These are phyloP conservation scores for Etheostoma cragini DNA, from an alignment of 2,113 vertebrate species.

Conservation along the genomic window DNA sequence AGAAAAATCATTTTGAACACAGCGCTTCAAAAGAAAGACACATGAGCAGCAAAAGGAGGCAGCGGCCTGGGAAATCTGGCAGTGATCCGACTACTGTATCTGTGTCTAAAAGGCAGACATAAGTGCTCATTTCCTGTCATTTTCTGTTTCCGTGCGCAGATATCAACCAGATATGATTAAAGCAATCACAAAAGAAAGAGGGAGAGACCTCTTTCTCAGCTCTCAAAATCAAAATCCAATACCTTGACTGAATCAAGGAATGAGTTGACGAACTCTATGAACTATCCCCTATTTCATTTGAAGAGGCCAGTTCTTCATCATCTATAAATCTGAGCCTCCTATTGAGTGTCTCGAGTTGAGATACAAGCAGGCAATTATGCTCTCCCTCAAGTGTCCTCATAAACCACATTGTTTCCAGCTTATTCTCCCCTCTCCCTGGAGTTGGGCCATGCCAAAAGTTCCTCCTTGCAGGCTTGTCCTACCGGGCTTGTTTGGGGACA, in stretches of 20 bases:
- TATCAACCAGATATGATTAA: conserved; percentile 22
- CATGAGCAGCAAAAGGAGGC: conserved; percentile 22
- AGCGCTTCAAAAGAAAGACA: not conserved
- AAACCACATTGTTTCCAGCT: conserved; percentile 68
- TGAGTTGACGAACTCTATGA: conserved; percentile 43
- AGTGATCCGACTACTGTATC: conserved; percentile 14
- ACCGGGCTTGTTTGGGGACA: conserved; percentile 76
- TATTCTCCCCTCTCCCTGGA: conserved; percentile 37
- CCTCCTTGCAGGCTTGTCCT: conserved; percentile 64
- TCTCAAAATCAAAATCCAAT: conserved; percentile 27
- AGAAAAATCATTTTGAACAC: not conserved
- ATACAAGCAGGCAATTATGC: conserved; percentile 49
- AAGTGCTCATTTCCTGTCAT: conserved; percentile 60
- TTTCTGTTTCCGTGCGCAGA: conserved; percentile 39
- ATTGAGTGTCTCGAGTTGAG: conserved; percentile 57
- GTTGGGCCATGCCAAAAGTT: conserved; percentile 58
- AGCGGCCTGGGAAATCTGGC: conserved; percentile 36
- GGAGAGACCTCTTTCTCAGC: conserved; percentile 9
- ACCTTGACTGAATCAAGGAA: conserved; percentile 22
- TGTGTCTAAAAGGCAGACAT: conserved; percentile 32
- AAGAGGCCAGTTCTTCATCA: conserved; percentile 56
- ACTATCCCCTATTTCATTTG: conserved; percentile 45
- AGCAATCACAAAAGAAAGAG: conserved; percentile 6
- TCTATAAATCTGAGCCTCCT: conserved; percentile 55
- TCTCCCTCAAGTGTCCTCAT: conserved; percentile 62